Percentiles rank a stretch among this genome's conserved stretches.
phyloP scores from a whole-genome alignment of 2,797 vertebrate genomes.

The Xiphorhynchus erythropygius region DNA sequence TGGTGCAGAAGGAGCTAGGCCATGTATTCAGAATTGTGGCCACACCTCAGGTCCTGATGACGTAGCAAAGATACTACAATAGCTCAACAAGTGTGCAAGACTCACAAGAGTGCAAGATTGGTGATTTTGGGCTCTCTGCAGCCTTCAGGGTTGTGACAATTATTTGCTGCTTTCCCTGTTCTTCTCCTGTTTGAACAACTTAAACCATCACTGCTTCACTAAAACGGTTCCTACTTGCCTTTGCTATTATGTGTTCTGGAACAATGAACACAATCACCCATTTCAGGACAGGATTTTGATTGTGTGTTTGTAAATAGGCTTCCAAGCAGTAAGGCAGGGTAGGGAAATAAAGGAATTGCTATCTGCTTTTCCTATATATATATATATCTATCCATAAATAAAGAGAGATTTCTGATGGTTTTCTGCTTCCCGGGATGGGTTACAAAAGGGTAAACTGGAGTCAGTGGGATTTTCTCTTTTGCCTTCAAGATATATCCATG shows the following conservation, averaged over 20 bases:
- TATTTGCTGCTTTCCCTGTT: background rate
- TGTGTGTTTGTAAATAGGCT: slow-evolving; percentile 19
- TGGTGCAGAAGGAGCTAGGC: background rate
- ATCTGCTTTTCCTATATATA: background rate
- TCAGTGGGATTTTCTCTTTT: background rate
- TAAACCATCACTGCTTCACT: background rate
- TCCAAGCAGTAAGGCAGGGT: background rate
- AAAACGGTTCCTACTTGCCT: background rate
- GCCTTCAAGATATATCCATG: background rate
- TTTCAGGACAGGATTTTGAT: slow-evolving; percentile 7
- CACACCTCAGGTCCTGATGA: background rate
- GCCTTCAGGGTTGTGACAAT: background rate
- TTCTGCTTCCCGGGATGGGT: background rate
- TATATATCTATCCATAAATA: background rate
- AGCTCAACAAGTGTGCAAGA: background rate
- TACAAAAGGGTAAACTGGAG: background rate
- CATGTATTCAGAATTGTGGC: background rate
- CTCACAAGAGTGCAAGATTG: background rate
- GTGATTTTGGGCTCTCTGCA: background rate
- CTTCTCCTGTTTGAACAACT: background rate
- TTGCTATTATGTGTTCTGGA: slow-evolving; percentile 44
- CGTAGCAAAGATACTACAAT: background rate
- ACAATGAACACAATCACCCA: slow-evolving; percentile 30
- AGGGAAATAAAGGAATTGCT: background rate
- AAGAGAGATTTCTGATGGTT: background rate